phyloP scores from a whole-genome alignment of 2,113 vertebrate genomes.

The Accipiter cooperii region DNA sequence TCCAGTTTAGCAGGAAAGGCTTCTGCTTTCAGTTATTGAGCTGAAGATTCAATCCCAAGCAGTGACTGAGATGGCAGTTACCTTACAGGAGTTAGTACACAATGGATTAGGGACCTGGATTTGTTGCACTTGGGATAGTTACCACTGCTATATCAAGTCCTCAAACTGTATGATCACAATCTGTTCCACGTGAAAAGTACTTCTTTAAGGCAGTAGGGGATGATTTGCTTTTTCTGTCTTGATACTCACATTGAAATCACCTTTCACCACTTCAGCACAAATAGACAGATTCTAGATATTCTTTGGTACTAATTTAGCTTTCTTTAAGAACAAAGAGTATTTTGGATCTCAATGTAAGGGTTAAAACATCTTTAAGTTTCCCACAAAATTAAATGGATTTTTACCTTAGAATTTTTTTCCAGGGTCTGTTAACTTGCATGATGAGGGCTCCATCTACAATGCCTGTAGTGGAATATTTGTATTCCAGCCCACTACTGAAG shows the following conservation, averaged over 20 bases:
- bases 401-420: not conserved
- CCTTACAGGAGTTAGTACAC: not conserved
- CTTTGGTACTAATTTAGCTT: not conserved
- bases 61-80: not conserved
- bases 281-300: not conserved
- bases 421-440: not conserved
- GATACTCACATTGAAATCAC: not conserved
- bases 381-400: not conserved
- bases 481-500: not conserved
- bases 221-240: not conserved
- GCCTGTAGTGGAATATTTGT: not conserved
- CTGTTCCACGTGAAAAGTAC: fast-evolving
- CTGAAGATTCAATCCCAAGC: not conserved
- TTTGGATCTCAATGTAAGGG: not conserved
- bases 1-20: not conserved
- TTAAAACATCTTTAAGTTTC: not conserved
- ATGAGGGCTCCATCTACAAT: not conserved
- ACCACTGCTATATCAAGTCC: not conserved
- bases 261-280: not conserved
- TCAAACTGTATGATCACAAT: fast-evolving
- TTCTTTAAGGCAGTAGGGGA: not conserved
- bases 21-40: not conserved
- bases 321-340: not conserved
- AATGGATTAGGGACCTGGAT: not conserved
- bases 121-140: not conserved